These are phyloP conservation scores for Prosopocoilus inquinatus DNA, from an alignment of 2,888 invertebrate species.

Conservation along the genomic window DNA sequence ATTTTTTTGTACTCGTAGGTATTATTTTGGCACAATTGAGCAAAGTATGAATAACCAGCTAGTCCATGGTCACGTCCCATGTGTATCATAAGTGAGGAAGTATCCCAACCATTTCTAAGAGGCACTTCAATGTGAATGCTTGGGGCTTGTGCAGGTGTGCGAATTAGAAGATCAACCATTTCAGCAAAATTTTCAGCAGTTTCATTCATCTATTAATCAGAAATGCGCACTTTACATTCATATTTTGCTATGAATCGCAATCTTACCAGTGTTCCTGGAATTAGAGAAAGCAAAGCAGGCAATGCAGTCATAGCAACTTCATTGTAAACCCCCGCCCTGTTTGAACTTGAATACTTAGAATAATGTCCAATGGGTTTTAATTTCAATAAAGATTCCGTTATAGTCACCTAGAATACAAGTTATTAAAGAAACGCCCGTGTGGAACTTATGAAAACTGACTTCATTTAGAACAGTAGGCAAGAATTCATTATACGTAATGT, in stretches of 20 bases:
- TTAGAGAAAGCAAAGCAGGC: conserved; percentile 74
- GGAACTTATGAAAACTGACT: conserved; percentile 44
- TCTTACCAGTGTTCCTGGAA: conserved; percentile 66
- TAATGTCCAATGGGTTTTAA: conserved; percentile 70
- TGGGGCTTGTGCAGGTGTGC: conserved; percentile 62
- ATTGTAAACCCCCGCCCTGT: conserved; percentile 74
- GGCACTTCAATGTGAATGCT: conserved; percentile 55
- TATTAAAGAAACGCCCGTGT: no score
- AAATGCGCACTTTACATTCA: neutral
- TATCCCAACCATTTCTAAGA: conserved; percentile 47
- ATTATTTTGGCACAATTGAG: conserved; percentile 62
- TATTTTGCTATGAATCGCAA: neutral
- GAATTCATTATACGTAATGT: conserved; percentile 82
- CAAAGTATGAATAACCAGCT: conserved; percentile 67
- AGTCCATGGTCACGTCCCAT: conserved; percentile 79
- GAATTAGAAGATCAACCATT: conserved; percentile 62
- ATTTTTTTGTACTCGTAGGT: conserved; percentile 32
- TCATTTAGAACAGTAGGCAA: conserved; percentile 74
- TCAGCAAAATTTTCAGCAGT: conserved; percentile 52
- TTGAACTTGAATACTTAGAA: conserved; percentile 77
- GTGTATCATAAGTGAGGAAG: conserved; percentile 58
- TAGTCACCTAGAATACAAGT: conserved; percentile 54
- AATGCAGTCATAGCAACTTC: conserved; percentile 74
- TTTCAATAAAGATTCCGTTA: conserved; percentile 62
- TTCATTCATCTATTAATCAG: conserved; percentile 54